Evolutionary conservation across 2,113 vertebrate species (phyloP).

Genomic region (Nothocercus nigrocapillus): DNA sequence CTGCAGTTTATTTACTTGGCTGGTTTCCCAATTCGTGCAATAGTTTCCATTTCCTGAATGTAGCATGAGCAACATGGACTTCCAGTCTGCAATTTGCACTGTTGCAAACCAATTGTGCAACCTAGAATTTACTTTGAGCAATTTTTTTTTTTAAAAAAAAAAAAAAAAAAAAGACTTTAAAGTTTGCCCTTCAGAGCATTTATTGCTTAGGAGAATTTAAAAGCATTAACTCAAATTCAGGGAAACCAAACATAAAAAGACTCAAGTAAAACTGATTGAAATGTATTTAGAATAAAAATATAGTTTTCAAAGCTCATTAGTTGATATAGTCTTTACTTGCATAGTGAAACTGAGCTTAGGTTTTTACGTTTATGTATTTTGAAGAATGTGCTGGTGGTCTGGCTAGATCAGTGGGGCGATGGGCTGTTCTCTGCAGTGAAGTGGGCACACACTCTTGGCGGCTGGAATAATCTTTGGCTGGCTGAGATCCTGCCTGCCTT

Average conservation of each 20-base stretch:
- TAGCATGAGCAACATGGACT: not conserved
- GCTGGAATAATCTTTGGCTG: not conserved
- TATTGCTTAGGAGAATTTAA: not conserved
- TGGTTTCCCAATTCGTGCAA: not conserved
- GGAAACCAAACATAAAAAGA: not conserved
- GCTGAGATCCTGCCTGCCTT: not conserved
- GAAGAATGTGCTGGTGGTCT: slow-evolving; percentile 6
- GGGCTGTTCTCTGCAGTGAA: not conserved
- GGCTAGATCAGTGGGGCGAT: not conserved
- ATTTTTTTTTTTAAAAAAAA: not conserved
- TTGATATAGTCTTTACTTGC: not conserved
- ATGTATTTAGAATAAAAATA: not conserved
- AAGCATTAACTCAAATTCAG: not conserved
- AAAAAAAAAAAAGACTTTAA: not conserved
- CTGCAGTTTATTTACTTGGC: not conserved
- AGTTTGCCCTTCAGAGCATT: not conserved
- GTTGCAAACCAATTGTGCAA: not conserved
- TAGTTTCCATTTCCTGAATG: not conserved
- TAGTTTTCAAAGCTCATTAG: not conserved
- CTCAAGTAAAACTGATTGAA: not conserved
- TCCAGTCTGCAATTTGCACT: not conserved
- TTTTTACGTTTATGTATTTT: not conserved
- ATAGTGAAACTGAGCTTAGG: not conserved
- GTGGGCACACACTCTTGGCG: not conserved
- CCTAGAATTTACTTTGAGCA: not conserved